Percentiles rank a stretch among this genome's conserved stretches.
Conservation (phyloP, 2,888 invertebrate genomes). For the Bimastos eiseni region DNA sequence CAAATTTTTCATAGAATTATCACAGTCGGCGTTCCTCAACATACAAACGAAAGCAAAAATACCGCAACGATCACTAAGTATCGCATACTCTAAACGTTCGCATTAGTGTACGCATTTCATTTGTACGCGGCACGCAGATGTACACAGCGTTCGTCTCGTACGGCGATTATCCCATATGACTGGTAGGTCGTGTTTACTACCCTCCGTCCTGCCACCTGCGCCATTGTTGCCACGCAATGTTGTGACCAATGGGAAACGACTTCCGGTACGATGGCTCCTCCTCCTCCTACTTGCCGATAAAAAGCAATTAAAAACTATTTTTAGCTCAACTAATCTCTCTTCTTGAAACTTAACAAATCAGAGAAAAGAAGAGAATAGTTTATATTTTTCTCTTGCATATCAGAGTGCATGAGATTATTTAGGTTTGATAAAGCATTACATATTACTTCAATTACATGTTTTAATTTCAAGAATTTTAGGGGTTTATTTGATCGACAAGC, state of each 20-base stretch:
- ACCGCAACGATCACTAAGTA: neutral
- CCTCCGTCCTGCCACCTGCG: neutral
- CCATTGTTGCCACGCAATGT: neutral
- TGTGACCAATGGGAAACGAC: neutral
- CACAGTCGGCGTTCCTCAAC: neutral
- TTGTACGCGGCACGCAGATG: neutral
- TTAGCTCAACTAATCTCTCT: too few species aligned
- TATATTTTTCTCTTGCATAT: too few species aligned
- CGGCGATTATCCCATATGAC: neutral
- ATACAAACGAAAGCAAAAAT: neutral
- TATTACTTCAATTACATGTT: too few species aligned
- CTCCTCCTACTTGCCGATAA: too few species aligned
- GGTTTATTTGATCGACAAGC: too few species aligned
- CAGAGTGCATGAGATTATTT: too few species aligned
- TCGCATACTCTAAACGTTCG: neutral
- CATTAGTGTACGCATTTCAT: neutral
- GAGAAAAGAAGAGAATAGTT: too few species aligned
- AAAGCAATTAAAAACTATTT: too few species aligned
- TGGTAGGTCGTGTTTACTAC: neutral
- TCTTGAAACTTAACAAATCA: too few species aligned
- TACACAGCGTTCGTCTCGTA: conserved; percentile 15
- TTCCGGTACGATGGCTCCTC: neutral
- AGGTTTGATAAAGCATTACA: too few species aligned
- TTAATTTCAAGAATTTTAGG: too few species aligned
- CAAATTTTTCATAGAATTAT: neutral